Evolutionary conservation across 2,888 invertebrate species (phyloP).

Genomic region (Apotomis betuletana): DNA sequence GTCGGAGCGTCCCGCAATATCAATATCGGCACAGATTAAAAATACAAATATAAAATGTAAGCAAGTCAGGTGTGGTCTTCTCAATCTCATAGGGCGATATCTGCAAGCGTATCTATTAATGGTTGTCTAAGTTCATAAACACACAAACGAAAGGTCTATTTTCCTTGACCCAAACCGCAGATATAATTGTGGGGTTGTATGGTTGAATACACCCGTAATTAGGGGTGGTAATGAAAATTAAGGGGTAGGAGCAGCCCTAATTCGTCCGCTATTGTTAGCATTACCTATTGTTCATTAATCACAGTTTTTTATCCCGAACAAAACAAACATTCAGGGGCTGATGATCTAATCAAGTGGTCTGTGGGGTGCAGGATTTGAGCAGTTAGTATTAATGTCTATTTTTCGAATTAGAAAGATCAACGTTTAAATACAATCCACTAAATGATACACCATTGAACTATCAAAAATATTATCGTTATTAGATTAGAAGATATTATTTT

Average conservation of each 20-base stretch:
- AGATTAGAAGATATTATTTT: too few relatives aligned
- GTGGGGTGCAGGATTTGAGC: slow-evolving; percentile 9
- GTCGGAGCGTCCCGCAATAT: slow-evolving; percentile 70
- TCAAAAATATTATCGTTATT: too few relatives aligned
- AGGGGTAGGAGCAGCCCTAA: slow-evolving; percentile 71
- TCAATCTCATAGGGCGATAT: slow-evolving; percentile 54
- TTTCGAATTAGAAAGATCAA: too few relatives aligned
- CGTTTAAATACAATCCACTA: too few relatives aligned
- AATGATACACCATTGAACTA: too few relatives aligned
- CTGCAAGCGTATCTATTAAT: slow-evolving; percentile 1
- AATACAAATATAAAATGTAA: slow-evolving; percentile 60
- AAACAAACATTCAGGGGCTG: slow-evolving; percentile 49
- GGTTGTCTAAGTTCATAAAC: slow-evolving; percentile 1
- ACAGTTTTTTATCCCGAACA: slow-evolving; percentile 65
- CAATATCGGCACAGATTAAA: slow-evolving; percentile 72
- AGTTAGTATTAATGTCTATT: not conserved
- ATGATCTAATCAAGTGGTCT: slow-evolving; percentile 37
- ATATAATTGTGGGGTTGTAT: slow-evolving; percentile 48
- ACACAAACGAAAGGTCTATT: slow-evolving; percentile 7
- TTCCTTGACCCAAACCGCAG: slow-evolving; percentile 11
- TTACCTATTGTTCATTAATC: slow-evolving; percentile 68
- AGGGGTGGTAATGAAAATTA: slow-evolving; percentile 80
- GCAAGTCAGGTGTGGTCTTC: slow-evolving; percentile 75
- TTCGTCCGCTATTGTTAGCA: slow-evolving; percentile 52
- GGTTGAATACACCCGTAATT: slow-evolving; percentile 73